Evolutionary conservation across 1,140 invertebrate genomes (phyloP).

Genomic region (Pentalonia nigronervosa): DNA sequence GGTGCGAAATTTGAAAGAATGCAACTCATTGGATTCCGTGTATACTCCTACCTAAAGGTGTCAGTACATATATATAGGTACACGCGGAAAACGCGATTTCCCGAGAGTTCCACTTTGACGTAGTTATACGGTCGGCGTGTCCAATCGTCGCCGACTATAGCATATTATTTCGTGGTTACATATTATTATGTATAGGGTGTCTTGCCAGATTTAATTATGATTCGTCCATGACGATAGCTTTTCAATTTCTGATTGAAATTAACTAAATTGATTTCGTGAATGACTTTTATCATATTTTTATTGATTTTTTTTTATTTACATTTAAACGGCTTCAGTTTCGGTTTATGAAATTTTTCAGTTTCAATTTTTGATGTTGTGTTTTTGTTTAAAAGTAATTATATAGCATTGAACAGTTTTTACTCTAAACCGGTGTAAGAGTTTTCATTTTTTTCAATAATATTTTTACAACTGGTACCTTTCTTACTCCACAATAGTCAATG

Average conservation of each 20-base stretch:
- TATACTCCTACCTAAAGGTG: not conserved
- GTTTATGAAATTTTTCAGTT: no score
- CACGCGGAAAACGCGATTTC: not conserved
- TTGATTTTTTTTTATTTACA: no score
- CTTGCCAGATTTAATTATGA: not conserved
- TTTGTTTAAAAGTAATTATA: no score
- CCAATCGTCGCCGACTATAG: not conserved
- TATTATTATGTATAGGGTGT: not conserved
- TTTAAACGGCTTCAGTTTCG: no score
- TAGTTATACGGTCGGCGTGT: not conserved
- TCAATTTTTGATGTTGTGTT: no score
- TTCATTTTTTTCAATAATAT: no score
- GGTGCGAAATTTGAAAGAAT: not conserved
- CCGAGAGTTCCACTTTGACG: not conserved
- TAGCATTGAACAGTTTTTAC: no score
- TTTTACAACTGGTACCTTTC: no score
- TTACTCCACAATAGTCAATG: no score
- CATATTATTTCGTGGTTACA: not conserved
- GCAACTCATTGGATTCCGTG: not conserved
- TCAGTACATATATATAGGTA: not conserved
- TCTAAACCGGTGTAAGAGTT: no score
- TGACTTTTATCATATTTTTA: no score
- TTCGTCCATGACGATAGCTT: not conserved
- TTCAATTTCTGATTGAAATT: not conserved
- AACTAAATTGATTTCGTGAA: no score